Evolutionary conservation across 2,888 invertebrate genomes (phyloP), one percentile per base, ranked within the genome.

Genomic region (Adelognathus sp.): DNA sequence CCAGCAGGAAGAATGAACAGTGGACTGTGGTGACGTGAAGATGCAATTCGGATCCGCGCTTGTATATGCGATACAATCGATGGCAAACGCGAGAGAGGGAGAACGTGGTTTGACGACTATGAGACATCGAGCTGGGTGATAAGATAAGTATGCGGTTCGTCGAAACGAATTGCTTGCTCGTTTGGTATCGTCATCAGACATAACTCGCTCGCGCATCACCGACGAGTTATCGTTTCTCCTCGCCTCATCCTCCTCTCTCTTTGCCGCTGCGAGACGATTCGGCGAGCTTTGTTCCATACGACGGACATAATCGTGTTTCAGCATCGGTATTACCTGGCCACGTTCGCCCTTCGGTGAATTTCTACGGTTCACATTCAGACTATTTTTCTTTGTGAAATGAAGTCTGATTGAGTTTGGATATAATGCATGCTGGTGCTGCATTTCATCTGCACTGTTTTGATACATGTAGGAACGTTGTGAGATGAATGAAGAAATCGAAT

Each of bases 141-240:
- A 87, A 87, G 86, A 85, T 81, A 56, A 33, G 46, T 46, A 36
- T 16, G 81, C 82, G n/a, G n/a, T 76, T 76, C 76, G 74, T 72
- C 60, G 82, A 81, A 86, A 86, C 82, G 83, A 86, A 87, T 87
- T 82, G 83, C 82, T 84, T 80, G 85, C n/a, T 84, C 85, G 82
- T 83, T 84, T 75, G 84, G 85, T 86, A 87, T 87, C 86, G 80
- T 69, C 74, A 76, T 73, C 82, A 81, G 83, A 85, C 84, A 84
- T 86, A 87, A 87, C 82, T 86, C 83, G 82, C 80, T 67, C 81
- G 14, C 33, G 31, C 39, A 9, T n/a, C n/a, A n/a, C 9, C 29
- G 16, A 29, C 14, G 44, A 64, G 41, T 72, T 74, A 60, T 66
- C 66, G 60, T 29, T 52, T n/a, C 58, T 31, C 21, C 69, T 7